Evolutionary conservation across 2,797 vertebrate species (phyloP).

Genomic region (Luscinia luscinia): DNA sequence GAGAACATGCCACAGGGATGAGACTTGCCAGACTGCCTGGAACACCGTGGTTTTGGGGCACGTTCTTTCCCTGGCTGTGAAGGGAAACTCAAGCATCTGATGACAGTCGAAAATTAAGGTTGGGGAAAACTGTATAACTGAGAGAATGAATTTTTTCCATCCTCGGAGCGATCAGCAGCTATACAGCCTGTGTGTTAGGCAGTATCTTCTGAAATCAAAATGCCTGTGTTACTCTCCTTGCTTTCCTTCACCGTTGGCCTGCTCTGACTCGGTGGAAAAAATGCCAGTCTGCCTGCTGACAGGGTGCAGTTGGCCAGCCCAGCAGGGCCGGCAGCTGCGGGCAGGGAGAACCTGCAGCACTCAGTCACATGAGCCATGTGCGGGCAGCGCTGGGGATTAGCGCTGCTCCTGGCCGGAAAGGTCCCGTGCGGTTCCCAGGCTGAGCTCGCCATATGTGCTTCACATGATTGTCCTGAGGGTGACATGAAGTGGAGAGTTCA

Average conservation of each 20-base stretch:
- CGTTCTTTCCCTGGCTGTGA: background rate
- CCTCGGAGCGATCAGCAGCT: background rate
- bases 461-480: constrained; percentile 9
- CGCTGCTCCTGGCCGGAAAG: constrained; percentile 52
- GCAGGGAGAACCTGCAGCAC: background rate
- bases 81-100: background rate
- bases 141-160: background rate
- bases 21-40: background rate
- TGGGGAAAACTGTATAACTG: background rate
- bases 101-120: constrained; percentile 8
- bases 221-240: background rate
- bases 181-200: background rate
- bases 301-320: background rate
- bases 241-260: background rate
- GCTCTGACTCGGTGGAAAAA: background rate
- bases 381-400: constrained; percentile 31
- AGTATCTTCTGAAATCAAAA: background rate
- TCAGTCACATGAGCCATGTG: background rate
- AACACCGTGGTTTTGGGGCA: background rate
- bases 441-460: constrained; percentile 15
- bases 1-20: background rate
- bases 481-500: constrained; percentile 23
- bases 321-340: constrained; percentile 10
- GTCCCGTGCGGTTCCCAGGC: constrained; percentile 21
- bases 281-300: background rate